Evolutionary conservation across 2,888 invertebrate genomes (phyloP), one percentile per base, ranked within the genome.

Genomic region (Hyppa rectilinea): DNA sequence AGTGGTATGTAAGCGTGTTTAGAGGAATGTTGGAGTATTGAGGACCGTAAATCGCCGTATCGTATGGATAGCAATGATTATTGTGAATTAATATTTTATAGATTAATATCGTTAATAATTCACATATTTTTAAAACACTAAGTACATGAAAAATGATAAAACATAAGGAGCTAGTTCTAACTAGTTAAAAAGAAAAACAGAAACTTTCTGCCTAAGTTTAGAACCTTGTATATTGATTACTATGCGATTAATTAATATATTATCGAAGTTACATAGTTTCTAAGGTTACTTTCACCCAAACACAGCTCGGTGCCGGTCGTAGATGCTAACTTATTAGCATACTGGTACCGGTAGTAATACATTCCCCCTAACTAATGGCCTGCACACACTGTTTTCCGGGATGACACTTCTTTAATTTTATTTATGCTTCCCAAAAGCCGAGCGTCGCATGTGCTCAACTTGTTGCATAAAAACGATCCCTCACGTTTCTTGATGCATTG

Each of bases 21-120:
- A 75, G 70, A 79, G 87, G 88, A 89, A 89, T 89, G 87, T 90
- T 89, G 87, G 86, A 90, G 86, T 87, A 85, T 87, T 82, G 78
- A 80, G 72, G 79, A 71, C 53, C 72, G 40, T 78, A 75, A 52
- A 80, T 74, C 58, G 55, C 49, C 52, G 52, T 69, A 68, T 53
- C 52, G 55, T 74, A 59, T 70, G 59, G 56, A 67, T 78, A 61
- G 38, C 26, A 74, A 68, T 72, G 36, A 64, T 72, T 71, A 68
- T 71, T 69, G 69, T 71, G 20, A 47, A 60, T 68, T 56, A 31
- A 52, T 53, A 58, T 29, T 68, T 71, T n/a, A 20, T 26, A 14
- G 14, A 14, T 26, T 62, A 50, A 56, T 45, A 56, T 26, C 56
- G 14, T 60, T 52, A 49, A 17, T 40, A 12, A 53, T 53, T 38